Percentiles rank a stretch among this genome's conserved stretches.
Evolutionary conservation across 1,140 invertebrate genomes (phyloP).

Genomic region (Euura lappo): DNA sequence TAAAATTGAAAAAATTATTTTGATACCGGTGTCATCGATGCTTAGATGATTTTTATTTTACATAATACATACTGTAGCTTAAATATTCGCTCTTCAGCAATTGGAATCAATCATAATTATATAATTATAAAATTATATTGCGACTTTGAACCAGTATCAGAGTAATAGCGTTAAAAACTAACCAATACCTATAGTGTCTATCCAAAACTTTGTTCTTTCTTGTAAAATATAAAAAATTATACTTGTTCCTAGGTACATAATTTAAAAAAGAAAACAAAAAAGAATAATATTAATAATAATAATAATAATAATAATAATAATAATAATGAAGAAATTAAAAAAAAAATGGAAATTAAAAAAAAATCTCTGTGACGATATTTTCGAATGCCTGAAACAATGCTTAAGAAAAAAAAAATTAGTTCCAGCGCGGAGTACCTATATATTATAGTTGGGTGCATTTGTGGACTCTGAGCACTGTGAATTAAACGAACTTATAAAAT

Average conservation of each 20-base stretch:
- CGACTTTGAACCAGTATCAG: conserved; percentile 1
- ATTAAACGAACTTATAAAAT: conserved; percentile 16
- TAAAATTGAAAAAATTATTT: no score
- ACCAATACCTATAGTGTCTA: background rate
- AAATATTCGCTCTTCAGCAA: background rate
- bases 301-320: no score
- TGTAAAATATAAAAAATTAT: conserved; percentile 25
- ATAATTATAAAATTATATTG: background rate
- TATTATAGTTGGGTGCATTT: background rate
- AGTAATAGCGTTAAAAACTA: background rate
- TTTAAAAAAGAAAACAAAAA: conserved; percentile 19
- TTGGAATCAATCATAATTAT: background rate
- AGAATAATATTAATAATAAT: background rate
- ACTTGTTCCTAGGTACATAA: conserved; percentile 24
- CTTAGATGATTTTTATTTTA: no score
- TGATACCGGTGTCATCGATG: no score
- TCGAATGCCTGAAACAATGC: background rate
- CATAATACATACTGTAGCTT: background rate
- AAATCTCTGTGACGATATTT: conserved; percentile 3
- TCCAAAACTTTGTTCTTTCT: conserved; percentile 15
- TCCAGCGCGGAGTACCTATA: conserved; percentile 2
- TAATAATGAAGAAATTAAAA: conserved; percentile 6
- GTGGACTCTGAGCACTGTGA: background rate
- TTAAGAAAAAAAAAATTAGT: background rate
- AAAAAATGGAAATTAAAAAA: conserved; percentile 15